A percentile compares a stretch with the other conserved stretches of the same genome.
These are phyloP conservation scores for Phalanger gymnotis DNA, from an alignment of 2,797 vertebrate genomes.

Conservation along the genomic window DNA sequence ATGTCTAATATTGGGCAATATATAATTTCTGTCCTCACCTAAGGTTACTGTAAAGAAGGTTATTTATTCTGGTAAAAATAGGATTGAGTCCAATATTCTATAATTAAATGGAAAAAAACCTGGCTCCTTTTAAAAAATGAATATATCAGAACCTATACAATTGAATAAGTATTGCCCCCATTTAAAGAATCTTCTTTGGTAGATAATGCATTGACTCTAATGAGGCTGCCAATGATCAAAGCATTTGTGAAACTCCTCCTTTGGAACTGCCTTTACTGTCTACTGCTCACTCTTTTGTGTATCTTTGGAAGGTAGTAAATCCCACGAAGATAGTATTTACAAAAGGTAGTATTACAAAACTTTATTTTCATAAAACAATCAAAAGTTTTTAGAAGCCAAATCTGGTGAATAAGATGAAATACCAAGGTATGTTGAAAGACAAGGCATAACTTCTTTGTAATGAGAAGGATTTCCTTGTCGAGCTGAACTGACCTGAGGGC, in stretches of 20 bases:
- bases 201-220: not conserved
- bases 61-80: constrained; percentile 48
- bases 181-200: not conserved
- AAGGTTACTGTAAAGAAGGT: not conserved
- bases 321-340: constrained; percentile 5
- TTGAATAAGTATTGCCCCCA: not conserved
- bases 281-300: not conserved
- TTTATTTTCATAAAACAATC: not conserved
- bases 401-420: not conserved
- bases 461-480: not conserved
- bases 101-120: constrained; percentile 24
- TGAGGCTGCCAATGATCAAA: not conserved
- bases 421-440: not conserved
- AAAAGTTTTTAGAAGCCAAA: not conserved
- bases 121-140: not conserved
- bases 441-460: not conserved
- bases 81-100: constrained; percentile 2
- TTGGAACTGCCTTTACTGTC: not conserved
- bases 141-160: not conserved
- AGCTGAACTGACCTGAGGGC: not conserved
- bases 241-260: not conserved
- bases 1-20: constrained; percentile 2
- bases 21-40: constrained; percentile 2
- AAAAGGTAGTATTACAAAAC: no score
- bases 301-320: not conserved